phyloP scores from a whole-genome alignment of 1,140 invertebrate genomes.

The Leptinotarsa defecta region DNA sequence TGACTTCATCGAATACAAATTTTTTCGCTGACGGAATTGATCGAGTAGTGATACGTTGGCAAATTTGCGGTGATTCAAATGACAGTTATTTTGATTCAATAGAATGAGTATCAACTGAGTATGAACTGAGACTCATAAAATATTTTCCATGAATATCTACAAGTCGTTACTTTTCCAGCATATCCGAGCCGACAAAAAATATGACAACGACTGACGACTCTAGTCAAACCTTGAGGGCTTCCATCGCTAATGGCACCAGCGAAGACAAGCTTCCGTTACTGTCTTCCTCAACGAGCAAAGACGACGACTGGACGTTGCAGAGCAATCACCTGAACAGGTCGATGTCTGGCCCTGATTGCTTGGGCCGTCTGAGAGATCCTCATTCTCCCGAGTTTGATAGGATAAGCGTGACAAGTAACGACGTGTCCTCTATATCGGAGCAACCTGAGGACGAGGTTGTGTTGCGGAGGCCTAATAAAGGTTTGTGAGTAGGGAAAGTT shows the following conservation, averaged over 20 bases:
- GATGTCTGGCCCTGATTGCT: constrained; percentile 71
- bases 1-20: no score
- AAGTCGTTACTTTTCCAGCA: constrained; percentile 23
- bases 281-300: constrained; percentile 38
- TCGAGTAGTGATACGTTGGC: no score
- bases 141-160: not conserved
- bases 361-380: constrained; percentile 56
- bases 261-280: constrained; percentile 42
- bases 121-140: no score
- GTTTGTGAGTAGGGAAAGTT: not conserved
- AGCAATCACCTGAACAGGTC: constrained; percentile 62
- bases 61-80: no score
- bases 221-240: constrained; percentile 18
- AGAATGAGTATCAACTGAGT: no score
- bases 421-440: constrained; percentile 51
- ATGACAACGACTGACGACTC: constrained; percentile 13
- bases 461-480: constrained; percentile 56
- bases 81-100: no score
- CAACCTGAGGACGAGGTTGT: constrained; percentile 51
- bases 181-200: constrained; percentile 29
- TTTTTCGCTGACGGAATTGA: no score
- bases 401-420: constrained; percentile 42
- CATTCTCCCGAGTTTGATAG: constrained; percentile 53
- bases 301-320: constrained; percentile 42
- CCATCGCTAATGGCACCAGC: constrained; percentile 32